phyloP scores from a whole-genome alignment of 2,113 vertebrate species.

The Albula glossodonta region DNA sequence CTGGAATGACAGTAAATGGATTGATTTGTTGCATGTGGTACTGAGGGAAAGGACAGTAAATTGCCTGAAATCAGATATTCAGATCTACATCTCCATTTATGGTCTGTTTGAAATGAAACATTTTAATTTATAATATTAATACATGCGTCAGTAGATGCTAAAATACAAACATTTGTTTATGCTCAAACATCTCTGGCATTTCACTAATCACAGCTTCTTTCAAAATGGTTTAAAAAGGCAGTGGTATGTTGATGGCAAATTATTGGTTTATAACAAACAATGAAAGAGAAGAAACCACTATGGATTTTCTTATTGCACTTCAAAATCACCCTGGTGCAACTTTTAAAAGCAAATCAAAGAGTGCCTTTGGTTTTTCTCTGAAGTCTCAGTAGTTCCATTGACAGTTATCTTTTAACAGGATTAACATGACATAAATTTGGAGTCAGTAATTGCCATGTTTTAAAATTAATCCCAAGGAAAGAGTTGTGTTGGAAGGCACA shows the following conservation, averaged over 20 bases:
- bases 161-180: background rate
- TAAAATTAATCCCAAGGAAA: too few relatives aligned
- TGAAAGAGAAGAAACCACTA: background rate
- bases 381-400: too few relatives aligned
- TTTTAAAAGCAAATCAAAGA: too few relatives aligned
- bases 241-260: background rate
- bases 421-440: too few relatives aligned
- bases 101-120: conserved; percentile 3
- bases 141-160: background rate
- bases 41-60: background rate
- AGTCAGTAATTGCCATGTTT: too few relatives aligned
- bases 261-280: too few relatives aligned
- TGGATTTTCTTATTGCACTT: too few relatives aligned
- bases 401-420: too few relatives aligned
- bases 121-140: background rate
- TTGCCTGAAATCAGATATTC: background rate
- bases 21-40: conserved; percentile 4
- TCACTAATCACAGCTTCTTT: background rate
- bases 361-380: too few relatives aligned
- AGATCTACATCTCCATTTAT: background rate
- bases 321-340: too few relatives aligned
- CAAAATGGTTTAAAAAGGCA: background rate
- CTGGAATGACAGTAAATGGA: background rate
- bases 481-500: too few relatives aligned
- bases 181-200: background rate